Evolutionary conservation across 2,113 vertebrate genomes (phyloP).

Genomic region (Pseudorectes ferrugineus): DNA sequence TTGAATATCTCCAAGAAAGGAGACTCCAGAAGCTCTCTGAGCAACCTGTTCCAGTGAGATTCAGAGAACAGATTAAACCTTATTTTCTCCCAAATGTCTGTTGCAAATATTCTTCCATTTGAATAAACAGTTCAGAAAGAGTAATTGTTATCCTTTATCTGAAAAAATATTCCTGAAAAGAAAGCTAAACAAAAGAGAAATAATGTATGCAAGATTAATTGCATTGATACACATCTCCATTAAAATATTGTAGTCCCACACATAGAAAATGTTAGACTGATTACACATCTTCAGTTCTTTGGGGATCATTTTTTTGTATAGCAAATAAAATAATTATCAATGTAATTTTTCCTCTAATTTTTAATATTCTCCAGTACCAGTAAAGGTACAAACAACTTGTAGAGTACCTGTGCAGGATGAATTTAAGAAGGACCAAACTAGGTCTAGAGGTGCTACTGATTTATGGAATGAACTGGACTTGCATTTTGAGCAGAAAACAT

Average conservation of each 20-base stretch:
- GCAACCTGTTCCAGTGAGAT: not conserved
- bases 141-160: not conserved
- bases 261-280: not conserved
- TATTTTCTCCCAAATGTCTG: accelerated
- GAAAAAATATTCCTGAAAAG: not conserved
- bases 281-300: not conserved
- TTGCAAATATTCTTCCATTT: not conserved
- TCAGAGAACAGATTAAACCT: not conserved
- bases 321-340: not conserved
- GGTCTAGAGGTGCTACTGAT: not conserved
- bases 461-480: not conserved
- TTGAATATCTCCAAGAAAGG: not conserved
- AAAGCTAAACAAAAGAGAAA: not conserved
- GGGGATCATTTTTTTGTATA: not conserved
- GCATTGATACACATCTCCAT: not conserved
- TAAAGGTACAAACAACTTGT: not conserved
- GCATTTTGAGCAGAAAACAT: not conserved
- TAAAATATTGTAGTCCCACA: not conserved
- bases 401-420: not conserved
- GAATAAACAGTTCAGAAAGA: not conserved
- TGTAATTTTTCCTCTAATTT: not conserved
- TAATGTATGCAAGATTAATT: not conserved
- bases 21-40: not conserved
- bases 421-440: not conserved
- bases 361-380: not conserved